Base-by-base conservation (phyloP, 64 coral and sea anemone species). In the Anthopleura sola region DNA sequence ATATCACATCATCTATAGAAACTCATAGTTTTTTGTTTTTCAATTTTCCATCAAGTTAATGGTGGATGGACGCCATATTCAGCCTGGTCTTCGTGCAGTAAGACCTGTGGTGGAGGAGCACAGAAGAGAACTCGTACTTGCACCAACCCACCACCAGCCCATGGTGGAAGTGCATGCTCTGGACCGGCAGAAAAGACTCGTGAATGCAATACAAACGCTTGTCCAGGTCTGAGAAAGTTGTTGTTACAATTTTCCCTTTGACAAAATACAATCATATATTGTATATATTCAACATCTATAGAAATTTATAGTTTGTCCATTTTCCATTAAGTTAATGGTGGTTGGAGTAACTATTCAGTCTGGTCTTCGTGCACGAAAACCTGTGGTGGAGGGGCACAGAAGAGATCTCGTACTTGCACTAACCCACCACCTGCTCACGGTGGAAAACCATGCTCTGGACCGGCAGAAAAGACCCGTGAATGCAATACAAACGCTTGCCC, bases 101-200 rank as follows among this genome's bases (percentile, higher is more conserved):
- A 78, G 75, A 78, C 33, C 5, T 78, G 75, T 78, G 75, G 75
- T 24, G 36, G 75, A 20, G 75, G 75, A 46, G 18, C 75, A 78
- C 75, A 78, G 21, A 78, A 15, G 21, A 37, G 75, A 39, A 39
- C 75, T 18, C 75, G 75, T 78, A 78, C 75, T 20, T 78, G 75
- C 36, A 78, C 75, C 36, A 78, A 78, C 37, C 75, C 75, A 17
- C 13, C 34, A 78, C 75, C 75, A 37, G 75, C 75, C 21, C 0
- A 79, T 12, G 37, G 38, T 46, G 76, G 76, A 47, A 79, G 47
- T 5, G 18, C 16, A 1, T 79, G 76, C 14, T 40, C 37, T 44
- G 76, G 76, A 2, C 1, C 9, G 1, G 36, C 76, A 48, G 18
- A 79, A 48, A 5, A 48, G 6, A 44, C 32, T 3, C 32, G 2